phyloP scores from a whole-genome alignment of 1,140 invertebrate genomes.

The Trachelipus rathkii region DNA sequence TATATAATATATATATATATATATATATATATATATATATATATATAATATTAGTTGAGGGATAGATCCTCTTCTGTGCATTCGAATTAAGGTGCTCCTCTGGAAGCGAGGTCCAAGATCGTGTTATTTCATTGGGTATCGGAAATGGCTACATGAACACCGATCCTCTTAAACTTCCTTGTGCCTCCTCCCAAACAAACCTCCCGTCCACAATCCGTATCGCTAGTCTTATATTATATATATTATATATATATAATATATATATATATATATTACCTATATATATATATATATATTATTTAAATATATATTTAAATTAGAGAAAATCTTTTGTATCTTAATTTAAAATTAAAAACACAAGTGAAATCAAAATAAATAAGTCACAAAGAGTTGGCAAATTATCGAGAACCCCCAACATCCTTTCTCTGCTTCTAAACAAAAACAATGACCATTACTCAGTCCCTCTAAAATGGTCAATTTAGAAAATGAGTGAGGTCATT shows the following conservation, averaged over 20 bases:
- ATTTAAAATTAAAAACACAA: no score
- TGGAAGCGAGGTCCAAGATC: conserved; percentile 68
- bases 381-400: no score
- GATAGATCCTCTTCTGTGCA: conserved; percentile 27
- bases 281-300: background rate
- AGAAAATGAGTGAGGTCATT: background rate
- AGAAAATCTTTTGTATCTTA: no score
- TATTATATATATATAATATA: background rate
- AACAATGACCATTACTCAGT: no score
- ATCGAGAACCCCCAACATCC: no score
- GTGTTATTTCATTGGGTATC: conserved; percentile 71
- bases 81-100: conserved; percentile 46
- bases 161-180: conserved; percentile 76
- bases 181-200: conserved; percentile 88
- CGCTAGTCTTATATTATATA: conserved; percentile 51
- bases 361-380: no score
- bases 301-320: background rate
- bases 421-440: no score
- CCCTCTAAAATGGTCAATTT: no score
- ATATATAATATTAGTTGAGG: conserved; percentile 8
- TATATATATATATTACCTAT: background rate
- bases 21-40: no score
- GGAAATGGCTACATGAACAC: conserved; percentile 70
- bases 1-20: no score
- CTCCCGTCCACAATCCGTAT: conserved; percentile 79